Conservation (phyloP, 2,888 invertebrate genomes). For the Trichogramma dendrolimi region DNA sequence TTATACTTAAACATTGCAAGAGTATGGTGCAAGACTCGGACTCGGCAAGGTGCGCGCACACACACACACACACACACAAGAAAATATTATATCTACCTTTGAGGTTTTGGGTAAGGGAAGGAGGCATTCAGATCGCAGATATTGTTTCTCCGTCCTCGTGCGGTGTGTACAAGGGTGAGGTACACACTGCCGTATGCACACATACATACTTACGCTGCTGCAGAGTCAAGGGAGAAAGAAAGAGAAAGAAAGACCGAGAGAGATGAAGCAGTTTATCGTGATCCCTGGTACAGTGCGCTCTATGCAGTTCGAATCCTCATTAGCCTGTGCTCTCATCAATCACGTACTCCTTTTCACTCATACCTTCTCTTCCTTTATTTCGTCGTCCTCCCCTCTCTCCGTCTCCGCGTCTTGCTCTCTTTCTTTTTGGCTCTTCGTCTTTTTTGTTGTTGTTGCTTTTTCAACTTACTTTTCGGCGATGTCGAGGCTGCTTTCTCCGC, state of each 20-base stretch:
- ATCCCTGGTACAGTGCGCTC: slow-evolving; percentile 40
- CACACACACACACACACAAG: too few species aligned
- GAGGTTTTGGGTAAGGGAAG: too few species aligned
- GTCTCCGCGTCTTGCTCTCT: slow-evolving; percentile 20
- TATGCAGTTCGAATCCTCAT: slow-evolving; percentile 50
- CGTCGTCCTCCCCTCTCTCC: slow-evolving; percentile 44
- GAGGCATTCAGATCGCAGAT: too few species aligned
- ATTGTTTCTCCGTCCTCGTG: too few species aligned
- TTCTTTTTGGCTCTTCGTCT: slow-evolving; percentile 22
- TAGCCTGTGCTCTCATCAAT: slow-evolving; percentile 52
- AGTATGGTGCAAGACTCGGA: too few species aligned
- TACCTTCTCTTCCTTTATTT: slow-evolving; percentile 41
- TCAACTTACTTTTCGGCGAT: not conserved
- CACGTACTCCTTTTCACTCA: slow-evolving; percentile 46
- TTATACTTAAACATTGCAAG: too few species aligned
- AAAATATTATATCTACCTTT: too few species aligned
- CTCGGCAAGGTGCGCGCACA: too few species aligned
- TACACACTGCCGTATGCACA: too few species aligned
- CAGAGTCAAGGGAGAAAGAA: slow-evolving; percentile 5
- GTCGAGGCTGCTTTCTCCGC: not conserved
- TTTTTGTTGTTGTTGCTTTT: slow-evolving; percentile 12
- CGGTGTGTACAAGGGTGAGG: too few species aligned
- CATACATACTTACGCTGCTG: not conserved
- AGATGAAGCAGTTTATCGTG: slow-evolving; percentile 46
- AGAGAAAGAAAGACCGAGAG: slow-evolving; percentile 15